phyloP scores from a whole-genome alignment of 2,113 vertebrate genomes.

The Gobiocypris rarus region DNA sequence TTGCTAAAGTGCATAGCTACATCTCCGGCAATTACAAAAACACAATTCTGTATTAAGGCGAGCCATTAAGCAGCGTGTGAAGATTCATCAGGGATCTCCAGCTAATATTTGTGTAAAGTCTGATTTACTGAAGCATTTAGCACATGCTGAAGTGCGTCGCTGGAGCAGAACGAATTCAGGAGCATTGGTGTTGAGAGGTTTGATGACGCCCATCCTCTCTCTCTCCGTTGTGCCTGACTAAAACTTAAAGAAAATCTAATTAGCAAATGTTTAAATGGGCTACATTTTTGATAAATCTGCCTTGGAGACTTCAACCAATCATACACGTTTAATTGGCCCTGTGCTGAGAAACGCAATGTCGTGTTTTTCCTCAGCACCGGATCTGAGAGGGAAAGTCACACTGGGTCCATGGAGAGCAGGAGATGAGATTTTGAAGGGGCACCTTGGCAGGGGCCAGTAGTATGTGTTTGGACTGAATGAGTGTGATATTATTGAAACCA shows the following conservation, averaged over 20 bases:
- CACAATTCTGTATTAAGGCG: conserved; percentile 9
- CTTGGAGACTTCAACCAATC: conserved; percentile 33
- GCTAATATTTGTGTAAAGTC: conserved; percentile 33
- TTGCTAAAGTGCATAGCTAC: background rate
- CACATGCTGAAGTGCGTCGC: background rate
- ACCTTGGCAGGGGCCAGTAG: conserved; percentile 65
- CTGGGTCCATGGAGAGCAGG: conserved; percentile 40
- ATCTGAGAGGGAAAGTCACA: conserved; percentile 20
- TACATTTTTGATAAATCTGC: conserved; percentile 34
- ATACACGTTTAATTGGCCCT: conserved; percentile 29
- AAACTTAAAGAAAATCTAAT: conserved; percentile 35
- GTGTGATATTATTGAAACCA: conserved; percentile 70
- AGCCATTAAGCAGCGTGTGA: background rate
- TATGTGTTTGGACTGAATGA: conserved; percentile 70
- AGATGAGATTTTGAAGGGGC: conserved; percentile 51
- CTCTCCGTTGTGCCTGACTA: conserved; percentile 1
- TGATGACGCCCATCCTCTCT: conserved; percentile 11
- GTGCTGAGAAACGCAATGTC: background rate
- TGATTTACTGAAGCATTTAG: conserved; percentile 37
- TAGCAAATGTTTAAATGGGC: conserved; percentile 23
- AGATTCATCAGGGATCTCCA: background rate
- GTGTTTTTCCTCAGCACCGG: background rate
- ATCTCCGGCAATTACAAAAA: conserved; percentile 14
- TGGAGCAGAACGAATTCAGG: conserved; percentile 13
- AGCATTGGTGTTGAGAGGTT: background rate